These are phyloP conservation scores for Tiliqua scincoides DNA, from an alignment of 2,113 vertebrate species.

Conservation along the genomic window DNA sequence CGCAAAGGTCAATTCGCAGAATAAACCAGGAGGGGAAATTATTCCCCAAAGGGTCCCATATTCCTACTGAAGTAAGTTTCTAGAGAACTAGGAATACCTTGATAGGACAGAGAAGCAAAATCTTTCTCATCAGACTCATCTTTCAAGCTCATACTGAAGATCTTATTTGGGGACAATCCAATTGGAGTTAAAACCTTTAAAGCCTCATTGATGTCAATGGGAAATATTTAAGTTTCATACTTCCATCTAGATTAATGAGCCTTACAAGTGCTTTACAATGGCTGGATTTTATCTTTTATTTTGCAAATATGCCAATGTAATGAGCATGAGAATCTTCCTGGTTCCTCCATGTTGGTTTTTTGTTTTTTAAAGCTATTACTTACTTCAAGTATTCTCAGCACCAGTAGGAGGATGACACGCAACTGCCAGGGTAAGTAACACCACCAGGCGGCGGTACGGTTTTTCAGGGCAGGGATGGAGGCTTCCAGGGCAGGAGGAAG, in stretches of 20 bases:
- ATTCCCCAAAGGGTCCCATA: neutral
- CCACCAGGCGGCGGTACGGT: too few relatives aligned
- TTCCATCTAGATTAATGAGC: neutral
- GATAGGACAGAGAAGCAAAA: neutral
- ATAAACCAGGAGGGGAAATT: neutral
- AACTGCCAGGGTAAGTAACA: too few relatives aligned
- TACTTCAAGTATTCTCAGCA: neutral
- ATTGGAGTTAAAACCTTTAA: neutral
- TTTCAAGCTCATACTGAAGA: neutral
- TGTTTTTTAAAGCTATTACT: neutral
- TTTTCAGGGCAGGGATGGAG: too few relatives aligned
- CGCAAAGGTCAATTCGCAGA: conserved; percentile 14
- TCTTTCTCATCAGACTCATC: neutral
- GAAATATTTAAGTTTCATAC: neutral
- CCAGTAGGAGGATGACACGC: too few relatives aligned
- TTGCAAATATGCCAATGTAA: too few relatives aligned
- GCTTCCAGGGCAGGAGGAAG: too few relatives aligned
- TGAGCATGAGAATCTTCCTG: neutral
- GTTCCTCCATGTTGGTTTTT: neutral
- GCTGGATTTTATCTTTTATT: too few relatives aligned
- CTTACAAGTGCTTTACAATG: too few relatives aligned
- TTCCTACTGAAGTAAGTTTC: neutral
- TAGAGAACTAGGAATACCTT: neutral
- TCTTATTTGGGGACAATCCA: neutral
- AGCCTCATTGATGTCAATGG: neutral